Percentiles rank a stretch among this genome's conserved stretches.
Evolutionary conservation across 23 tunicate genomes (phyloP).

Genomic region (Halocynthia aurantium): DNA sequence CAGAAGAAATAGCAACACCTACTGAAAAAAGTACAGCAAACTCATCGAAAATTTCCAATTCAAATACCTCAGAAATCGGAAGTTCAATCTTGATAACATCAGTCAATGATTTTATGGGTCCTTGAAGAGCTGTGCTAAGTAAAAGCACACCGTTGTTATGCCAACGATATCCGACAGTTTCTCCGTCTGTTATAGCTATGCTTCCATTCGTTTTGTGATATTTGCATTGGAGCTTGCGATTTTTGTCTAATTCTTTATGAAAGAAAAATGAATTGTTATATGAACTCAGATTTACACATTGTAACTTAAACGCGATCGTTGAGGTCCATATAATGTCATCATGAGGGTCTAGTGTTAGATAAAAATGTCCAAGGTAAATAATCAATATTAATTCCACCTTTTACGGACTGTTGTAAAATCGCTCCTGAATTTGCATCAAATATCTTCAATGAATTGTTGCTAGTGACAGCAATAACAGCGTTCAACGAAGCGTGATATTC

Average conservation of each 20-base stretch:
- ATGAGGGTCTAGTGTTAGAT: no score
- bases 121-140: constrained; percentile 4
- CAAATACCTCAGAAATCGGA: constrained; percentile 2
- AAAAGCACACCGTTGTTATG: constrained; percentile 4
- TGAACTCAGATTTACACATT: no score
- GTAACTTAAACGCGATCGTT: no score
- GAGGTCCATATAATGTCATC: no score
- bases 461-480: constrained; percentile 6
- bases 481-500: constrained; percentile 24
- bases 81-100: constrained; percentile 5
- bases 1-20: no score
- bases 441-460: not conserved
- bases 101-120: not conserved
- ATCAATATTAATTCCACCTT: not conserved
- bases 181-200: constrained; percentile 4
- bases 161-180: constrained; percentile 7
- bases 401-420: not conserved
- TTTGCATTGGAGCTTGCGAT: not conserved
- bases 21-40: no score
- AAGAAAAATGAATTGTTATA: no score
- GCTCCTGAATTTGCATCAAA: constrained; percentile 15
- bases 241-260: no score
- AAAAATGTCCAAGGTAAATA: no score
- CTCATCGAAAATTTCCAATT: no score
- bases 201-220: constrained; percentile 6